Base-by-base conservation (phyloP, 1,140 invertebrate species). In the Nautilus pompilius region DNA sequence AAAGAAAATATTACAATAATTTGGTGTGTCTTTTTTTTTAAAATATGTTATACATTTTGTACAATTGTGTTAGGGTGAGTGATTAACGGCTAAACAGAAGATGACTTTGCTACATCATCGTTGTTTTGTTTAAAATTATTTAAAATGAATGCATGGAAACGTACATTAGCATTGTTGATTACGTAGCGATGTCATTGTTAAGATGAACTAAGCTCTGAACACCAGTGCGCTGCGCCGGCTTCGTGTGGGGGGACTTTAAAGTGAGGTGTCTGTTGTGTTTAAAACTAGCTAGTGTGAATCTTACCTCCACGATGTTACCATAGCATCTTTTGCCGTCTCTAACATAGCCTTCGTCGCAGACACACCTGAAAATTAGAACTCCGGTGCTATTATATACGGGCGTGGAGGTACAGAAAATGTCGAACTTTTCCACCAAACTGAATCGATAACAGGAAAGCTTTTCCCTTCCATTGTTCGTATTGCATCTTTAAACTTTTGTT, bases 241-340 rank as follows among this genome's bases (percentile, higher is more conserved):
- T n/a, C n/a, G n/a, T n/a, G n/a, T n/a, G n/a, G n/a, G n/a, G n/a
- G n/a, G n/a, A n/a, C n/a, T n/a, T n/a, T n/a, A n/a, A n/a, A n/a
- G n/a, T n/a, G n/a, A n/a, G n/a, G n/a, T n/a, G n/a, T n/a, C n/a
- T n/a, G n/a, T n/a, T n/a, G 8, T 26, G 22, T 2, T n/a, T 22
- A 8, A 48, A 46, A 24, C n/a, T 29, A 22, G 22, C 30, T 2
- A 15, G 8, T 30, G 10, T 2, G 26, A n/a, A 28, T 48, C 65
- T 69, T 64, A 78, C 76, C 63, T 72, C 58, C 17, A 72, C 33
- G 51, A 78, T 71, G 60, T 76, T 78, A 24, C 71, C 72, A 59
- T 67, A 72, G 51, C 76, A 78, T 24, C 28, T 28, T 41, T 58
- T 46, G 5, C 74, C 74, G 62, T 75, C 71, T 3, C 74, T 71